Evolutionary conservation across 2,113 vertebrate species (phyloP), one percentile per base, ranked within the genome.

Genomic region (Lophotis ruficrista): DNA sequence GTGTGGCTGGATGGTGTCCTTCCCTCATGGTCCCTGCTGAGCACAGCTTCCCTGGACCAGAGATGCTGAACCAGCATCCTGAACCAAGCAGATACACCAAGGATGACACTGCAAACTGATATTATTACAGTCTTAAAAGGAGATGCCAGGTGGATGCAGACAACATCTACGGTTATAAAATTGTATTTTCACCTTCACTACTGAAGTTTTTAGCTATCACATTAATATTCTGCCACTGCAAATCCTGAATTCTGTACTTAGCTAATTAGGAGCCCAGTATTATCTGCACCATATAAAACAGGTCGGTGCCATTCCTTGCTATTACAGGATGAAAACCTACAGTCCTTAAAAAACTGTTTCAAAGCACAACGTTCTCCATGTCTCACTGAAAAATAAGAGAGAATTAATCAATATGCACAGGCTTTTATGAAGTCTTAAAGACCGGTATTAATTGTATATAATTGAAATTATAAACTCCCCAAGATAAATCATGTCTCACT

Each of bases 391-490:
- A 94, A 88, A 71, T 33, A 84, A 50, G 12, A 54, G 71, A 54
- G n/a, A 82, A 87, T 33, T 83, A 80, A 89, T 87, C 89, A 84
- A 69, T 33, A 62, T 57, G 48, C 82, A 82, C 33, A 90, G 56
- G 6, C n/a, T 89, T 86, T 83, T 65, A 65, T 35, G n/a, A 93
- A 81, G 8, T 71, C 45, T 89, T 72, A 81, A 82, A 92, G 43
- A 30, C 35, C 81, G 41, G 10, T 95, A 97, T 96, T 96, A 95
- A 94, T 91, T 84, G 30, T 47, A 65, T 69, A 53, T 79, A 81
- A 96, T 68, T 91, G 76, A 89, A 92, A 92, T 89, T 0, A 82
- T 79, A 82, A 92, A 87, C 41, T 57, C 57, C 31, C 20, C 25
- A 30, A 53, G 57, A 96, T 94, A 81, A 96, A 95, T 91, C 45